Base-by-base conservation (phyloP, 64 coral and sea anemone species). In the Hydrozoanthus tunicans region DNA sequence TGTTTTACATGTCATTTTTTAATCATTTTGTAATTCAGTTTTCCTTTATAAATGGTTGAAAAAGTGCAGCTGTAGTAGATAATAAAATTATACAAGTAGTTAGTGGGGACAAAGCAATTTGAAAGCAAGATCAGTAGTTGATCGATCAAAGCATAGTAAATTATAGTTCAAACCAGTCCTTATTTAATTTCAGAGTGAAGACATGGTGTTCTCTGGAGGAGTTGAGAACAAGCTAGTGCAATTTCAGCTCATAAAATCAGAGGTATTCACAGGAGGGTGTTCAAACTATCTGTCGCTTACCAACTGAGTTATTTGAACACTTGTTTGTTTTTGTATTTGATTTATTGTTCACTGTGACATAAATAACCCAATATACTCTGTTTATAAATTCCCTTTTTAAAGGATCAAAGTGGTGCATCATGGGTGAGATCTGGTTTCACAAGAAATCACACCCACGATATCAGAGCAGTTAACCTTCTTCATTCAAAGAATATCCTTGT, bases 141-240 rank as follows among this genome's bases (percentile, higher is more conserved):
- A 43, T 1, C 2, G 32, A 2, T 43, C 2, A 2, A 43, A 43
- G 2, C 2, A 43, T 43, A 43, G 32, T 43, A 20, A 43, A 43
- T 43, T 43, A 43, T 25, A 59, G 5, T 15, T 90, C 11, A 9
- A 6, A 27, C 14, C 7, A 9, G 7, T 61, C 15, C 4, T 52
- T 1, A 23, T 80, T 12, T 72, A 1, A 53, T 90, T 58, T 78
- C 56, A 98, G 96, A 61, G 83, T 70, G 93, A 98, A 77, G 79
- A 95, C 59, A 98, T 91, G 85, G 91, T 98, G 58, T 98, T 95
- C 78, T 89, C 94, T 61, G 89, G 89, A 55, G 96, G 96, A 4
- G 94, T 98, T 23, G 96, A 98, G 64, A 98, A 89, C 59, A 98
- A 98, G 77, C 58, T 98, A 27, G 94, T 98, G 12, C 88, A 93